Evolutionary conservation across 2,888 invertebrate species (phyloP).

Genomic region (Ligdia adustata): DNA sequence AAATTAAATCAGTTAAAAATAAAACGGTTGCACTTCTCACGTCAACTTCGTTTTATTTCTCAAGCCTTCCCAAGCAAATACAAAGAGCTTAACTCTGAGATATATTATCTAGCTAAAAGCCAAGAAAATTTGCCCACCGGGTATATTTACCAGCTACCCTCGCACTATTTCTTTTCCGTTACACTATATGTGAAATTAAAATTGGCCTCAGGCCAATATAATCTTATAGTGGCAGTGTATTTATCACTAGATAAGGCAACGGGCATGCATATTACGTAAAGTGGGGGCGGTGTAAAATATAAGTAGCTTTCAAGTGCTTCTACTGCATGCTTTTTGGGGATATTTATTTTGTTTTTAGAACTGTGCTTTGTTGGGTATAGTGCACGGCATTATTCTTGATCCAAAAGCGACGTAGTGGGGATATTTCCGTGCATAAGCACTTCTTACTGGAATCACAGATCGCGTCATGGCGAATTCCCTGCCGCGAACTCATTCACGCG

Average conservation of each 20-base stretch:
- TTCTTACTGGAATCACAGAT: too few relatives aligned
- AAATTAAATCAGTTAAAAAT: too few relatives aligned
- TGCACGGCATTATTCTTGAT: not conserved
- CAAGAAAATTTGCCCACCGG: conserved; percentile 22
- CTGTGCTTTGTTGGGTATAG: too few relatives aligned
- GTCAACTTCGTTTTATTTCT: not conserved
- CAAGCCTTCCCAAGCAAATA: conserved; percentile 26
- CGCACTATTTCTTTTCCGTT: conserved; percentile 56
- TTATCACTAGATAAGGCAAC: conserved; percentile 50
- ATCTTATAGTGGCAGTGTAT: conserved; percentile 62
- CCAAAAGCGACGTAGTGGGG: too few relatives aligned
- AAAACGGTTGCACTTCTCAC: too few relatives aligned
- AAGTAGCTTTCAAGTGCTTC: conserved; percentile 14
- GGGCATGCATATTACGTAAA: conserved; percentile 34
- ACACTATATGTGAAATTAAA: conserved; percentile 70
- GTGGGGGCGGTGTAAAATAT: conserved; percentile 14
- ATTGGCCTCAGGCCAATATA: conserved; percentile 73
- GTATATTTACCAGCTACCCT: conserved; percentile 29
- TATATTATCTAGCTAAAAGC: conserved; percentile 23
- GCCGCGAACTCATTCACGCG: too few relatives aligned
- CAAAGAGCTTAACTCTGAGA: conserved; percentile 17
- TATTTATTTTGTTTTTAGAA: not conserved
- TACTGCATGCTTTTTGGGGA: not conserved
- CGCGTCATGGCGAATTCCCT: too few relatives aligned
- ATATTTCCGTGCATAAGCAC: too few relatives aligned